Evolutionary conservation across 2,113 vertebrate genomes (phyloP), one percentile per base, ranked within the genome.

Genomic region (Myotis davidii): DNA sequence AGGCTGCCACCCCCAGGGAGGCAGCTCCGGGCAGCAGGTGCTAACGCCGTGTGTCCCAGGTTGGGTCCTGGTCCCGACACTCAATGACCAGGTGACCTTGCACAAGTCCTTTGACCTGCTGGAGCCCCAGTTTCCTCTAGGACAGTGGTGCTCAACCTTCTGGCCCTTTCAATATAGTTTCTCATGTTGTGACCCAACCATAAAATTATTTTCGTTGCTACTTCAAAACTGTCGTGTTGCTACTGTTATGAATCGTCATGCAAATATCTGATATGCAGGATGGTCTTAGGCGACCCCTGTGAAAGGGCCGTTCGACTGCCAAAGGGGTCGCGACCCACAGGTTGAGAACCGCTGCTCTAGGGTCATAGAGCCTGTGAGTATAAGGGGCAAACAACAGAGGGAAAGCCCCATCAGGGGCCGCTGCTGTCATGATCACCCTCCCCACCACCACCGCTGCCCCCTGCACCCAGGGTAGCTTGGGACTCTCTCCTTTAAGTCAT

Each of bases 31-130:
- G 32, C 76, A 25, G 12, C 1, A 5, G 29, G 23, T 6, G 2
- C 37, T 18, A 32, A 78, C 1, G 27, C 69, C 0, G 2, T 21
- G 6, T n/a, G 29, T 13, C n/a, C 82, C 3, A 3, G 4, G 1
- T 4, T 5, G 3, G 56, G 1, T 52, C 85, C 54, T 45, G 74
- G 67, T 29, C 94, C 85, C 83, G 32, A 29, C 5, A 3, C 34
- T 34, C 73, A 6, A 4, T 45, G 72, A 7, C 67, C 45, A 34
- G 69, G 32, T 69, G 64, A 64, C 39, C 32, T 17, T 59, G 45
- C 17, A 29, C 13, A 48, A 39, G 16, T 23, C 79, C 56, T 76
- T 29, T 11, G 79, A 32, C 18, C 61, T 59, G 45, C 3, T 0
- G 1, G 76, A 67, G 64, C 3, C 70, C 25, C 45, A 6, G 5